phyloP scores from a whole-genome alignment of 2,113 vertebrate species.

The Cyprinodon variegatus region DNA sequence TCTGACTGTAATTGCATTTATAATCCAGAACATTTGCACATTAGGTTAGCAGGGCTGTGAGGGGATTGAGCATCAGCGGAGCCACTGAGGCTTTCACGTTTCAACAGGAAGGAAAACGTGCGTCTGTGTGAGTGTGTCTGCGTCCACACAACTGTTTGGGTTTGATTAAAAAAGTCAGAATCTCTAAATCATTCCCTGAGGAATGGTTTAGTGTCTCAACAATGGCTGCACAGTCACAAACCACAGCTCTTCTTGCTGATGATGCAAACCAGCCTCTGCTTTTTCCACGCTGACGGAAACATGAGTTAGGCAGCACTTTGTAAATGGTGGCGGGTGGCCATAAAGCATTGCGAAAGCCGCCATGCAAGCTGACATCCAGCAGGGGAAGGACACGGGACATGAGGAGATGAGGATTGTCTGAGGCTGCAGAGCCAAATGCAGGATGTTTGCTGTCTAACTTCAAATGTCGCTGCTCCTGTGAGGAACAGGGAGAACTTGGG shows the following conservation, averaged over 20 bases:
- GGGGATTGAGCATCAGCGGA: constrained; percentile 28
- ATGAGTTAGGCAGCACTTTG: constrained; percentile 53
- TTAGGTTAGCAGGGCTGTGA: constrained; percentile 6
- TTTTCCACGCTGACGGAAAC: constrained; percentile 61
- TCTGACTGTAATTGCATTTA: constrained; percentile 43
- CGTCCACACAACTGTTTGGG: constrained; percentile 5
- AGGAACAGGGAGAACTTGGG: background rate
- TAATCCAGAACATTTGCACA: constrained; percentile 24
- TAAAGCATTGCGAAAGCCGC: constrained; percentile 54
- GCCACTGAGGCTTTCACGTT: constrained; percentile 27
- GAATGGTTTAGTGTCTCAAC: constrained; percentile 42
- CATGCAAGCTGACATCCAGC: constrained; percentile 32
- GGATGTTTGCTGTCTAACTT: constrained; percentile 42
- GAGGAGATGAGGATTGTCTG: constrained; percentile 31
- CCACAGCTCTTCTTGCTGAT: constrained; percentile 54
- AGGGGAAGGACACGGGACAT: constrained; percentile 27
- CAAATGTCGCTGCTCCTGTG: constrained; percentile 34
- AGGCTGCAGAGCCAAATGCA: constrained; percentile 11
- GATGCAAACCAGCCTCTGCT: constrained; percentile 57
- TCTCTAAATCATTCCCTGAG: constrained; percentile 25
- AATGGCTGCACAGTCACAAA: constrained; percentile 67
- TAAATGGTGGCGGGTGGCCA: constrained; percentile 46
- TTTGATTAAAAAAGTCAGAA: constrained; percentile 35
- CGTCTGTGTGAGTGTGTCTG: constrained; percentile 3
- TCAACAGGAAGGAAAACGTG: constrained; percentile 41